Percentiles rank a stretch among this genome's conserved stretches.
These are phyloP conservation scores for Polypedilum vanderplanki DNA, from an alignment of 1,140 invertebrate genomes.

Conservation along the genomic window DNA sequence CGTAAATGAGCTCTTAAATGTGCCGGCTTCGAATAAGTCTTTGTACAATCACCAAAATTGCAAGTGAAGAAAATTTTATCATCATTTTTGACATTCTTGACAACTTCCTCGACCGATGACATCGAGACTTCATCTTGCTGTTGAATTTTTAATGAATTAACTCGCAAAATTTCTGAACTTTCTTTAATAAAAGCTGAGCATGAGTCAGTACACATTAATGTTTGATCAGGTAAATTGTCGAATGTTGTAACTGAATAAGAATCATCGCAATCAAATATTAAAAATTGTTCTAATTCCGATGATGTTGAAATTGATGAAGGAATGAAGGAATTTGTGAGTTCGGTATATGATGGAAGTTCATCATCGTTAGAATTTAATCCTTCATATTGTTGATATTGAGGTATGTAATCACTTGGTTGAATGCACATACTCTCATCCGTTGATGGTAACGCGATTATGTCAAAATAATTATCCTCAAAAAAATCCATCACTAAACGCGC, in stretches of 20 bases:
- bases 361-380: neutral
- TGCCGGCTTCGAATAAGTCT: slow-evolving; percentile 86
- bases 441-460: slow-evolving; percentile 23
- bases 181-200: neutral
- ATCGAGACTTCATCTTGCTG: neutral
- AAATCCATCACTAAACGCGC: neutral
- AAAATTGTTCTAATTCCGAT: neutral
- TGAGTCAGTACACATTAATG: slow-evolving; percentile 10
- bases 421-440: neutral
- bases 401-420: slow-evolving; percentile 15
- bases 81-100: neutral
- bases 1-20: slow-evolving; percentile 90
- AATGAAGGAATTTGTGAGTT: neutral
- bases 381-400: neutral
- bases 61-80: slow-evolving; percentile 50
- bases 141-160: slow-evolving; percentile 15
- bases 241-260: neutral
- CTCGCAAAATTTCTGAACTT: slow-evolving; percentile 19
- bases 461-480: slow-evolving; percentile 20
- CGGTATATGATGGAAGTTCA: neutral
- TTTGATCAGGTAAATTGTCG: slow-evolving; percentile 21
- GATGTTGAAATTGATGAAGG: neutral
- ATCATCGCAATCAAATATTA: slow-evolving; percentile 24
- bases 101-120: neutral
- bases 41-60: slow-evolving; percentile 53